Evolutionary conservation across 2,888 invertebrate genomes (phyloP).

Genomic region (Dryocosmus kuriphilus): DNA sequence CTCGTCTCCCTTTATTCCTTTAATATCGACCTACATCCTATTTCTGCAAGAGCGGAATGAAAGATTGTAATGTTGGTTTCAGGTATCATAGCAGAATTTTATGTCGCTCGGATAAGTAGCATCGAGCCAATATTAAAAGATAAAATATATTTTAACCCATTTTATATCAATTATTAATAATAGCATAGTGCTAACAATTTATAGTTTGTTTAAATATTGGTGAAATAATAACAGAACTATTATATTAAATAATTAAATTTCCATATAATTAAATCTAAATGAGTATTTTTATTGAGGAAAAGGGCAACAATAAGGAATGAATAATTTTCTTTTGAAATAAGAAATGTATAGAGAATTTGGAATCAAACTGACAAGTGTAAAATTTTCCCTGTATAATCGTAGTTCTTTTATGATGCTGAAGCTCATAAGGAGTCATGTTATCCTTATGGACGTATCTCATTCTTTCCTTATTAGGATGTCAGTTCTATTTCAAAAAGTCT

Average conservation of each 20-base stretch:
- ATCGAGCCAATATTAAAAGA: not conserved
- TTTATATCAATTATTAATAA: not conserved
- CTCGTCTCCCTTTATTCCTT: not conserved
- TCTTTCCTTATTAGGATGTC: conserved; percentile 1
- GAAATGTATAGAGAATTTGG: not conserved
- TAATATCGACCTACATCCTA: not conserved
- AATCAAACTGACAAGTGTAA: not conserved
- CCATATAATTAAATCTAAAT: not conserved
- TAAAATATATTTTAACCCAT: not conserved
- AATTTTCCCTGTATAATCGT: not conserved
- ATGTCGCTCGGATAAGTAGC: not conserved
- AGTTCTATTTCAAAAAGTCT: conserved; percentile 1
- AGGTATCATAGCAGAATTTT: not conserved
- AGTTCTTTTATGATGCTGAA: not conserved
- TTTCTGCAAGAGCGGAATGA: not conserved
- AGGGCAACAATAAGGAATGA: not conserved
- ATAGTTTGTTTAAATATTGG: not conserved
- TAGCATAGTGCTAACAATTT: too few relatives aligned
- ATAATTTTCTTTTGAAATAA: not conserved
- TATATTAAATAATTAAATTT: not conserved
- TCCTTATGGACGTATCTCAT: not conserved
- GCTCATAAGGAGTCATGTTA: not conserved
- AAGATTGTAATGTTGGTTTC: conserved; percentile 3
- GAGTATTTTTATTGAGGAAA: not conserved
- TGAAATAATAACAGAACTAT: not conserved